phyloP scores from a whole-genome alignment of 2,113 vertebrate species.

The Machaerirhynchus nigripectus region DNA sequence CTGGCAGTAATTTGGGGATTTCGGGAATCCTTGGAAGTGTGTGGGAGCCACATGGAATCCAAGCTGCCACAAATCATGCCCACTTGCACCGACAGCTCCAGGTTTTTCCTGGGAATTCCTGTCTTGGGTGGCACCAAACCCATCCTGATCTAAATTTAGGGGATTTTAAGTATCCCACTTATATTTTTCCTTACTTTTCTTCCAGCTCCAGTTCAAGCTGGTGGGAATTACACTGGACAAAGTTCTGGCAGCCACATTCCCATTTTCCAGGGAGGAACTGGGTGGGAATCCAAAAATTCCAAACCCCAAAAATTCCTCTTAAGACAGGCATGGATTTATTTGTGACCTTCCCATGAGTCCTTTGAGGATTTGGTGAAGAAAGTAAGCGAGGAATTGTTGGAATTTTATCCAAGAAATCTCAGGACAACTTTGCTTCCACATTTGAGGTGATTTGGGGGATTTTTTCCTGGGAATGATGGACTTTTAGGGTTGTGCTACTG shows the following conservation, averaged over 20 bases:
- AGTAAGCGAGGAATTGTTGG: not conserved
- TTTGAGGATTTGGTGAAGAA: not conserved
- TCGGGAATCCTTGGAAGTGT: not conserved
- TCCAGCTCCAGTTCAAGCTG: not conserved
- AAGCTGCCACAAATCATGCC: not conserved
- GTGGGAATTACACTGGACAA: not conserved
- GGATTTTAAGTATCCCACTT: not conserved
- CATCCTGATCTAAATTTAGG: not conserved
- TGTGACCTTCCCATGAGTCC: not conserved
- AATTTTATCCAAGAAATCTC: not conserved
- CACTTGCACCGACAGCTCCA: not conserved
- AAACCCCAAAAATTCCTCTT: not conserved
- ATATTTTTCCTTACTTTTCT: fast-evolving
- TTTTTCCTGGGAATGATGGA: not conserved
- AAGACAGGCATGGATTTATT: not conserved
- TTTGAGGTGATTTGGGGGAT: not conserved
- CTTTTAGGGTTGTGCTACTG: not conserved
- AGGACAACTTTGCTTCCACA: fast-evolving
- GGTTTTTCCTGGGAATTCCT: not conserved
- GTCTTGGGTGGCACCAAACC: too few relatives aligned
- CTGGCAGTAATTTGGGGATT: not conserved
- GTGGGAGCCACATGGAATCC: not conserved
- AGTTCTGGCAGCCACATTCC: fast-evolving
- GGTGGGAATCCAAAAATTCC: not conserved
- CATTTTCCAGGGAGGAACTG: not conserved